These are phyloP conservation scores for Aphodius granarius DNA, from an alignment of 2,888 invertebrate genomes.

Conservation along the genomic window DNA sequence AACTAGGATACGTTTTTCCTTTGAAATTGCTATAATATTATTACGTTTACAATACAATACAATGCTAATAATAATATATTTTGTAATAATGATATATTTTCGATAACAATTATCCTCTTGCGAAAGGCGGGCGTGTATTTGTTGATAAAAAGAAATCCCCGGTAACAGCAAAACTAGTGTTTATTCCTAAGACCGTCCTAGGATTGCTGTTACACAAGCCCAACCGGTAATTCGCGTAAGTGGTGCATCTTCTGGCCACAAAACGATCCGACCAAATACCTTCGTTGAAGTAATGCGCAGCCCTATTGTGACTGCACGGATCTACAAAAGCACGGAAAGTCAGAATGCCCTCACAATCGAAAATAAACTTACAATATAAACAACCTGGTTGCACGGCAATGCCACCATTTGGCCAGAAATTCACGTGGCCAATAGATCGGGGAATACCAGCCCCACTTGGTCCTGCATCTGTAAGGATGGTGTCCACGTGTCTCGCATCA, in stretches of 20 bases:
- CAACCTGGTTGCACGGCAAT: slow-evolving; percentile 71
- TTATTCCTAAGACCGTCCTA: slow-evolving; percentile 17
- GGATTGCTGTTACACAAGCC: slow-evolving; percentile 17
- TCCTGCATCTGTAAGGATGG: slow-evolving; percentile 72
- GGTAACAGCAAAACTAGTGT: slow-evolving; percentile 13
- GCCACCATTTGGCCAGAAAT: slow-evolving; percentile 74
- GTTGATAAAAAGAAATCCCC: slow-evolving; percentile 19
- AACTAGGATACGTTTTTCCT: no score
- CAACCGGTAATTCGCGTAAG: slow-evolving; percentile 3
- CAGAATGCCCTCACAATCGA: neutral
- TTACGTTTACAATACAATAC: no score
- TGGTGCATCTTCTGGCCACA: slow-evolving; percentile 16
- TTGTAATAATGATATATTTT: no score
- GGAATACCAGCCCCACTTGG: slow-evolving; percentile 64
- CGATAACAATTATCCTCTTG: neutral
- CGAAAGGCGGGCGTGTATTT: slow-evolving; percentile 15
- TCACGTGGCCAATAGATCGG: slow-evolving; percentile 67
- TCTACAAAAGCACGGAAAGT: neutral
- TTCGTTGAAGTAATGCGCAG: slow-evolving; percentile 20
- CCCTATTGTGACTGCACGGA: slow-evolving; percentile 21
- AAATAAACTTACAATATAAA: slow-evolving; percentile 27
- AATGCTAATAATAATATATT: no score
- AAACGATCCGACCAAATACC: slow-evolving; percentile 16
- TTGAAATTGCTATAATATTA: no score
- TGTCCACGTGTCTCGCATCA: slow-evolving; percentile 64